These are phyloP conservation scores for Phasia obesa DNA, from an alignment of 2,888 invertebrate genomes.

Conservation along the genomic window DNA sequence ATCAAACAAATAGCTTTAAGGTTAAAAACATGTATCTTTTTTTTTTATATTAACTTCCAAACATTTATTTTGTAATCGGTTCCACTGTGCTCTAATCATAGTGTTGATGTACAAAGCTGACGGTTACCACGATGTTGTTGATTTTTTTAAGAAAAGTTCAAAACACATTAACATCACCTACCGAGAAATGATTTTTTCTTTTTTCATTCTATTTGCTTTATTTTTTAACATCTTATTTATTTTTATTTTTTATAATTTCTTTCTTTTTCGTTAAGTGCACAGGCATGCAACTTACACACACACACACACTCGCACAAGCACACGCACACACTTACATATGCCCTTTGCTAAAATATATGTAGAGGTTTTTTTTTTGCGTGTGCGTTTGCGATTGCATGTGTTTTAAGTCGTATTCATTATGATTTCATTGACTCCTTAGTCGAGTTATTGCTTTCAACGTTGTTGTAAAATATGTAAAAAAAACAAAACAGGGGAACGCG, in stretches of 20 bases:
- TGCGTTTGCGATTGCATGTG: slow-evolving; percentile 30
- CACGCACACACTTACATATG: slow-evolving; percentile 31
- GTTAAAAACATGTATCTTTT: too few relatives aligned
- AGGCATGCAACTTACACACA: slow-evolving; percentile 15
- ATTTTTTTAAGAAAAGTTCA: slow-evolving; percentile 51
- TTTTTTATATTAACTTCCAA: too few relatives aligned
- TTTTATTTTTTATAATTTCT: slow-evolving; percentile 49
- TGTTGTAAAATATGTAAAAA: slow-evolving; percentile 18
- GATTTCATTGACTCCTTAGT: slow-evolving; percentile 69
- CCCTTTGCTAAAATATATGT: background rate
- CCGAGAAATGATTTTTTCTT: slow-evolving; percentile 50
- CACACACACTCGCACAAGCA: slow-evolving; percentile 43
- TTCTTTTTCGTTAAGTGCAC: slow-evolving; percentile 22
- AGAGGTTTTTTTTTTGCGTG: background rate
- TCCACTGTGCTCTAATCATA: background rate
- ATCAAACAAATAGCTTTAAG: too few relatives aligned
- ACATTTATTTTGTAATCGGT: background rate
- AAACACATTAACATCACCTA: slow-evolving; percentile 64
- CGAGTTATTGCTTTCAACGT: slow-evolving; percentile 54
- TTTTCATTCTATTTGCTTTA: slow-evolving; percentile 42
- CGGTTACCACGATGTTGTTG: background rate
- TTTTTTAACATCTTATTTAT: slow-evolving; percentile 60
- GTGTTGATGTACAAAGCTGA: background rate
- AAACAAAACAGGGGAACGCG: slow-evolving; percentile 55
- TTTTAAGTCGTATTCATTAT: slow-evolving; percentile 56